Evolutionary conservation across 2,113 vertebrate genomes (phyloP), one percentile per base, ranked within the genome.

Genomic region (Petrocephalus microphthalmus): DNA sequence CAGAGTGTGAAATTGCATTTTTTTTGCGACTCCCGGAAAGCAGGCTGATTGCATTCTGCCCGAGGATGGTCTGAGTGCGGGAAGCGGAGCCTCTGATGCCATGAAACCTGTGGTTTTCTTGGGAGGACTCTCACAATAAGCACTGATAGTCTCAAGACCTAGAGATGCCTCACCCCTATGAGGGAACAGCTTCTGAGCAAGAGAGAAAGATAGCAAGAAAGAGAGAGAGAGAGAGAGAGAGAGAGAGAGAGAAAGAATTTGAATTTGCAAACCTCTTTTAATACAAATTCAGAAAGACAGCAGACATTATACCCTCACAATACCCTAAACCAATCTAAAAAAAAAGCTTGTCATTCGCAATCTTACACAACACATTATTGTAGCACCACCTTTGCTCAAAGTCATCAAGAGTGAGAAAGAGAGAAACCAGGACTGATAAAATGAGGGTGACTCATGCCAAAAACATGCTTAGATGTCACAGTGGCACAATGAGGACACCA

Each of bases 351-450:
- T n/a, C n/a, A n/a, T n/a, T n/a, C n/a, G n/a, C n/a, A n/a, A n/a
- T n/a, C n/a, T n/a, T n/a, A n/a, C n/a, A n/a, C n/a, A n/a, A n/a
- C n/a, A n/a, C n/a, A n/a, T n/a, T n/a, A n/a, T n/a, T n/a, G n/a
- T n/a, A n/a, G n/a, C n/a, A n/a, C n/a, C n/a, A n/a, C n/a, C n/a
- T n/a, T n/a, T n/a, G n/a, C n/a, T n/a, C n/a, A n/a, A n/a, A n/a
- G n/a, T n/a, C n/a, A n/a, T n/a, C n/a, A n/a, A 42, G 42, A 42
- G 42, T 2, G 42, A 42, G 42, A 42, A 3, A 42, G 42, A 42
- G 42, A 22, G 52, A 85, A 54, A 85, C 2, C 84, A 85, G 52
- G 51, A 29, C 84, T 85, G 52, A 54, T 54, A 85, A 85, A 85
- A 54, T 25, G 7, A 37, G 15, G 52, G 84, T 11, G 25, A 19